phyloP scores from a whole-genome alignment of 30 jellyfish, hydroid and myxozoan genomes.

The Aurelia aurita complex sp. Pacific region DNA sequence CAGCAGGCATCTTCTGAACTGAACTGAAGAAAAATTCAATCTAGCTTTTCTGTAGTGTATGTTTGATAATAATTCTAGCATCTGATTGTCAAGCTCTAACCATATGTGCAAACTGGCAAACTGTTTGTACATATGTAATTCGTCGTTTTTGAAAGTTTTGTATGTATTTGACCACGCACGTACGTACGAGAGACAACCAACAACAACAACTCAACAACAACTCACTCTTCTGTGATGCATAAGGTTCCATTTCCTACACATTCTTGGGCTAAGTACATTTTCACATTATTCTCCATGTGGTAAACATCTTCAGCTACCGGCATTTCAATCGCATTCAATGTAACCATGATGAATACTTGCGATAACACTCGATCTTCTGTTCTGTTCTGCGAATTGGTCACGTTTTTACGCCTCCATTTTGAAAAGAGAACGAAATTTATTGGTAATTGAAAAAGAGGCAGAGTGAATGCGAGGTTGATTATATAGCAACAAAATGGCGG shows the following conservation, averaged over 20 bases:
- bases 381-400: slow-evolving; percentile 6
- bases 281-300: slow-evolving; percentile 44
- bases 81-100: no score
- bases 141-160: no score
- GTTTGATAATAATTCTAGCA: no score
- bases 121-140: no score
- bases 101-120: no score
- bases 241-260: slow-evolving; percentile 79
- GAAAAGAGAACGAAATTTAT: background rate
- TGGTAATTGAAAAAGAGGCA: background rate
- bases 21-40: no score
- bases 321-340: slow-evolving; percentile 34
- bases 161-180: no score
- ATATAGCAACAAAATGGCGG: slow-evolving; percentile 59
- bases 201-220: background rate
- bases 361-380: no score
- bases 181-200: no score
- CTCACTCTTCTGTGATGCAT: slow-evolving; percentile 68
- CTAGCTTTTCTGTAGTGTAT: no score
- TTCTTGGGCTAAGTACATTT: slow-evolving; percentile 64
- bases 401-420: slow-evolving; percentile 18
- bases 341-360: slow-evolving; percentile 34
- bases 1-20: no score
- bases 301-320: slow-evolving; percentile 56
- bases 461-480: background rate